Conservation (phyloP, 2,113 vertebrate genomes). For the Dromas ardeola region DNA sequence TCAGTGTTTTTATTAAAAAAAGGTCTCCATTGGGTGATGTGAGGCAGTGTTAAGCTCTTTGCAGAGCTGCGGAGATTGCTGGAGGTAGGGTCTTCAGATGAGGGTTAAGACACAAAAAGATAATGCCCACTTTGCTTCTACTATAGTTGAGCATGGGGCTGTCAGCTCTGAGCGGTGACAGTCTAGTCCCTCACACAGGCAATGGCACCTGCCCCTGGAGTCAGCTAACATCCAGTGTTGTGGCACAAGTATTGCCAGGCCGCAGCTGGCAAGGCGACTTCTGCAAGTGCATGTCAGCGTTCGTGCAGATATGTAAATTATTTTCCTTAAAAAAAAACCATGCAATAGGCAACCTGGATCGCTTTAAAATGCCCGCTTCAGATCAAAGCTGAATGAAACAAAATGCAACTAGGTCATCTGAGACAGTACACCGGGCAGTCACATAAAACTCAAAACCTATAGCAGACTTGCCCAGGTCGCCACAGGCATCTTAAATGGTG, state of each 20-base stretch:
- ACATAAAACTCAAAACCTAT: neutral
- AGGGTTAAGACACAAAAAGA: neutral
- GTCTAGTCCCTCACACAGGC: rapidly evolving
- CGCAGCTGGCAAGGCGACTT: neutral
- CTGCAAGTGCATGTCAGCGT: neutral
- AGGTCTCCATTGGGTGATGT: neutral
- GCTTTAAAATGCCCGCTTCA: neutral
- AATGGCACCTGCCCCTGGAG: neutral
- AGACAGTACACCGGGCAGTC: rapidly evolving
- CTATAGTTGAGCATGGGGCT: neutral
- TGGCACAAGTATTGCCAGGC: neutral
- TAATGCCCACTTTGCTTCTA: rapidly evolving
- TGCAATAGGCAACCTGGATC: neutral
- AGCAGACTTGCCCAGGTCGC: neutral
- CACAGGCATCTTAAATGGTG: neutral
- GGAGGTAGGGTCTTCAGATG: neutral
- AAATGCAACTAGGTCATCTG: neutral
- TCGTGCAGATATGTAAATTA: neutral
- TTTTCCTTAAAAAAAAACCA: neutral
- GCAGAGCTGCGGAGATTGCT: neutral
- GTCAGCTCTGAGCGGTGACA: neutral
- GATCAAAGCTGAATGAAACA: neutral
- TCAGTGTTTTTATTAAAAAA: neutral
- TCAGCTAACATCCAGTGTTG: rapidly evolving
- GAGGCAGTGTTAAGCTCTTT: rapidly evolving